Evolutionary conservation across 2,888 invertebrate genomes (phyloP).

Genomic region (Agapostemon virescens): DNA sequence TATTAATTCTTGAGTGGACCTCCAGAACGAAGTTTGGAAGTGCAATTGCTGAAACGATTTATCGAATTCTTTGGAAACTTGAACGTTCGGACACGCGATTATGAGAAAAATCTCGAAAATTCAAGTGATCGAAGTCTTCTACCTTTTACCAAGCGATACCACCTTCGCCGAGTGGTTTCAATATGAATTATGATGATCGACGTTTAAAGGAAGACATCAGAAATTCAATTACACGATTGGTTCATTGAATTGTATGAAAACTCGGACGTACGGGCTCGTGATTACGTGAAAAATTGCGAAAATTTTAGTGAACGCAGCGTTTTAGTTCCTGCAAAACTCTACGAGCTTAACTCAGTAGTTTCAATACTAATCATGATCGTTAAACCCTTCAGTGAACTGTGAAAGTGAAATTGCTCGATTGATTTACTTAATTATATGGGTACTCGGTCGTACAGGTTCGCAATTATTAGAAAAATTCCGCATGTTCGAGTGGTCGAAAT

Average conservation of each 20-base stretch:
- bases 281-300: background rate
- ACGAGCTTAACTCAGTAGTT: background rate
- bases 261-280: constrained; percentile 42
- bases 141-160: too few species aligned
- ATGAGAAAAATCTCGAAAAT: background rate
- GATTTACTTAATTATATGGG: background rate
- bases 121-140: too few species aligned
- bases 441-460: background rate
- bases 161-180: too few species aligned
- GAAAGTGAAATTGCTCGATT: background rate
- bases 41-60: background rate
- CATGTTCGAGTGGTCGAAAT: background rate
- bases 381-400: background rate
- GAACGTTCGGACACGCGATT: background rate
- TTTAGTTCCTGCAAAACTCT: background rate
- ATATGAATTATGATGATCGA: too few species aligned
- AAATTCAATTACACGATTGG: too few species aligned
- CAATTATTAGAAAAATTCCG: background rate
- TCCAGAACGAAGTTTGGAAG: too few species aligned
- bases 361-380: background rate
- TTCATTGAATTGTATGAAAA: constrained; percentile 48
- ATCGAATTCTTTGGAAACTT: background rate
- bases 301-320: background rate
- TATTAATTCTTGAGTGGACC: too few species aligned
- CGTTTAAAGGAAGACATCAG: too few species aligned